Evolutionary conservation across 2,113 vertebrate species (phyloP).

Genomic region (Scopus umbretta): DNA sequence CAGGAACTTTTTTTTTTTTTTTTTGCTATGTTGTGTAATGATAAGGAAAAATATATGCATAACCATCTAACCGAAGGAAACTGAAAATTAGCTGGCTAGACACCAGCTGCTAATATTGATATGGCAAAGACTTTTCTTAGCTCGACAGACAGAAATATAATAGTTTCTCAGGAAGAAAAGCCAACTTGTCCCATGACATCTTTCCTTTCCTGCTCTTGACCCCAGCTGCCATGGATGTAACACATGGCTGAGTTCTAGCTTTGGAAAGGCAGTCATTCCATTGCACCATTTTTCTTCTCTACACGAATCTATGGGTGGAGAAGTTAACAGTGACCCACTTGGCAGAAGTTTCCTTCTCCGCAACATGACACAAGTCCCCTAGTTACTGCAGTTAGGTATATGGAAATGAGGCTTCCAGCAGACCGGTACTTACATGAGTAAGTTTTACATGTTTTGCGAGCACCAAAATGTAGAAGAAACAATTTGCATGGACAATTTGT

Average conservation of each 20-base stretch:
- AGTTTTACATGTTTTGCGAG: background rate
- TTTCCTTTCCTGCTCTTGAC: background rate
- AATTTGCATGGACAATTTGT: background rate
- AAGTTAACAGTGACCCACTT: background rate
- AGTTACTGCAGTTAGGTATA: background rate
- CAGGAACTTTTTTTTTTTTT: background rate
- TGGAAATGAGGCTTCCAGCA: background rate
- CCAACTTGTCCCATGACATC: background rate
- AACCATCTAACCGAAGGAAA: background rate
- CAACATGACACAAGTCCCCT: background rate
- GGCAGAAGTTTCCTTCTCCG: background rate
- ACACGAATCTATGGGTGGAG: background rate
- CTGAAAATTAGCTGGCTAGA: background rate
- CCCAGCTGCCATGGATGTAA: background rate
- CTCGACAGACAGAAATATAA: background rate
- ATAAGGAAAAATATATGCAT: background rate
- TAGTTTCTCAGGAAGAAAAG: background rate
- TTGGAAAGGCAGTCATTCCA: background rate
- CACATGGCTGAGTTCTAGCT: background rate
- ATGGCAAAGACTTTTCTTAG: background rate
- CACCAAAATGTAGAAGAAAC: background rate
- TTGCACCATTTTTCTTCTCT: background rate
- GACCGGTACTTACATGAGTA: background rate
- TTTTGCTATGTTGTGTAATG: background rate
- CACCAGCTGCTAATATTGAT: background rate